A percentile compares a stretch with the other conserved stretches of the same genome.
Conservation (phyloP, 2,113 vertebrate species). For the Malurus cyaneus region DNA sequence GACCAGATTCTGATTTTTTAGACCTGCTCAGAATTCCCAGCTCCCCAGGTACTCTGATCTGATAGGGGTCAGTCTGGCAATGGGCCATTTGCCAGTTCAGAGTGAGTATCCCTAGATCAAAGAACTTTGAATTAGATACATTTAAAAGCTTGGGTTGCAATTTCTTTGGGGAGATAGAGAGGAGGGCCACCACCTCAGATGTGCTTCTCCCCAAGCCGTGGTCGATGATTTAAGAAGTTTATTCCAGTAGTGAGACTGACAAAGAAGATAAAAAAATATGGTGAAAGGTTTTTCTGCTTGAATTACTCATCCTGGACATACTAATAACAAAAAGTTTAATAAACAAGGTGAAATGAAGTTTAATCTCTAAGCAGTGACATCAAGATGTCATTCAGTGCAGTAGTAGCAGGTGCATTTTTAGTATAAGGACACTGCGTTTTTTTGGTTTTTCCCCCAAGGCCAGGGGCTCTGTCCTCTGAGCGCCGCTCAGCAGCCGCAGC, state of each 20-base stretch:
- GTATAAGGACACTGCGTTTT: accelerated
- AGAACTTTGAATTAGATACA: neutral
- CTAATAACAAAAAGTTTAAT: neutral
- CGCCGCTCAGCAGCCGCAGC: neutral
- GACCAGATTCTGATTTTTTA: neutral
- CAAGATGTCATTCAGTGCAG: neutral
- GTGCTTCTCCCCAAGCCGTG: neutral
- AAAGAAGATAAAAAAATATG: neutral
- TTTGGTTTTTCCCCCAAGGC: accelerated
- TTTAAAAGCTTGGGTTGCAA: neutral
- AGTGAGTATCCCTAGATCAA: neutral
- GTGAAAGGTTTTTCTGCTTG: neutral
- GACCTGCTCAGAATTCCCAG: neutral
- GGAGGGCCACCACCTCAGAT: neutral
- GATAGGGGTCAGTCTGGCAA: neutral
- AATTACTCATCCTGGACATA: neutral
- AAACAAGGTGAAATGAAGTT: neutral
- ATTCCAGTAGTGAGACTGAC: neutral
- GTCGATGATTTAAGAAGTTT: neutral
- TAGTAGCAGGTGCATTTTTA: neutral
- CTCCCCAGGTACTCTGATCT: neutral
- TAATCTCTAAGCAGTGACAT: neutral
- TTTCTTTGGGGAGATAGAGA: neutral
- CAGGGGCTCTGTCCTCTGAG: neutral
- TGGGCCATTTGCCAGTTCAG: neutral